Evolutionary conservation across 2,888 invertebrate species (phyloP).

Genomic region (Trisateles emortualis): DNA sequence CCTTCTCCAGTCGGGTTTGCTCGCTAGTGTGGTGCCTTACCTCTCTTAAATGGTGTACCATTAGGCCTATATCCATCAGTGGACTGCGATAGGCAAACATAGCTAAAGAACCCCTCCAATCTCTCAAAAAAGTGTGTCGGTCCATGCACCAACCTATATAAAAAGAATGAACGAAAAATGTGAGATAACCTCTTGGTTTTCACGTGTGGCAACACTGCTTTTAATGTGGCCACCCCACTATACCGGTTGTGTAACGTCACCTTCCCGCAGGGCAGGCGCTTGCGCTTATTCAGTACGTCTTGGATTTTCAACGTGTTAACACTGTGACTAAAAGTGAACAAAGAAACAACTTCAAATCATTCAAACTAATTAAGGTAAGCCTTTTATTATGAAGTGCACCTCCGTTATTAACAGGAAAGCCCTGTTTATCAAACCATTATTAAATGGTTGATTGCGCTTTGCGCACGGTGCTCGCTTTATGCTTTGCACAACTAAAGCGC

Average conservation of each 20-base stretch:
- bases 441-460: not conserved
- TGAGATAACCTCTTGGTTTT: not conserved
- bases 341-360: too few relatives aligned
- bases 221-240: not conserved
- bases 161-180: too few relatives aligned
- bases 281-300: slow-evolving; percentile 3
- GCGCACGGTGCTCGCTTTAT: too few relatives aligned
- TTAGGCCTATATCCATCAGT: too few relatives aligned
- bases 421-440: not conserved
- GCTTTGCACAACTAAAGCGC: too few relatives aligned
- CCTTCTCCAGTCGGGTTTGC: too few relatives aligned
- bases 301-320: not conserved
- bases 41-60: too few relatives aligned
- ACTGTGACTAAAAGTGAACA: slow-evolving; percentile 1
- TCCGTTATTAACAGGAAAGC: not conserved
- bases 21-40: too few relatives aligned
- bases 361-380: not conserved
- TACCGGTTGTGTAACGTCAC: not conserved
- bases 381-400: not conserved
- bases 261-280: not conserved
- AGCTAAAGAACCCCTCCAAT: too few relatives aligned
- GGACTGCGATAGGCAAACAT: too few relatives aligned
- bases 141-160: too few relatives aligned
- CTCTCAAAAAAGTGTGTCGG: too few relatives aligned
- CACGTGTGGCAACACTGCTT: not conserved